phyloP scores from a whole-genome alignment of 2,797 vertebrate genomes.

The Cossypha niveicapilla region DNA sequence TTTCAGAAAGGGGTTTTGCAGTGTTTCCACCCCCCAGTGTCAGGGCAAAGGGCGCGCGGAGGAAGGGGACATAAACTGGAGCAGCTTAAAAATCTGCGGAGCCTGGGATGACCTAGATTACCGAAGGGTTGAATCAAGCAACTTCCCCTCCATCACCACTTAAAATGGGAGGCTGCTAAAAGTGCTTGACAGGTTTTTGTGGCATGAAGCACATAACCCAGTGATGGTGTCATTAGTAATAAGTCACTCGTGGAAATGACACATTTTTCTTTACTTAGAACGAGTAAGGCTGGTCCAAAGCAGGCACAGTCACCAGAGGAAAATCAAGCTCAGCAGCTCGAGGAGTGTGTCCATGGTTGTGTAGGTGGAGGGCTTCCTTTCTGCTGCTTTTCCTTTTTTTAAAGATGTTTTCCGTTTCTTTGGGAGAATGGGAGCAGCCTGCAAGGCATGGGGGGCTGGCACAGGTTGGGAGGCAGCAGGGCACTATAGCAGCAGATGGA shows the following conservation, averaged over 20 bases:
- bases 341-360: not conserved
- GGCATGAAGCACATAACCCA: constrained; percentile 64
- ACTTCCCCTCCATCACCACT: constrained; percentile 51
- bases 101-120: constrained; percentile 56
- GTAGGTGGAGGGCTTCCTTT: constrained; percentile 55
- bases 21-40: not conserved
- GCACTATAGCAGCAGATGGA: not conserved
- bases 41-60: not conserved
- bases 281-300: constrained; percentile 38
- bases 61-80: not conserved
- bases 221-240: constrained; percentile 69
- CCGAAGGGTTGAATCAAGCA: constrained; percentile 39
- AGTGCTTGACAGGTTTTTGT: constrained; percentile 65
- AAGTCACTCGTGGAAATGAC: constrained; percentile 69
- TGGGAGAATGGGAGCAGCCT: not conserved
- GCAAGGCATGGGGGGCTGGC: not conserved
- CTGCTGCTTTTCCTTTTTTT: not conserved
- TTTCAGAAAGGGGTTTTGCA: not conserved
- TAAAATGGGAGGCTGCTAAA: constrained; percentile 67
- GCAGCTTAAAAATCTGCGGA: constrained; percentile 19
- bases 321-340: constrained; percentile 35
- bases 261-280: constrained; percentile 70
- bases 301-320: constrained; percentile 36
- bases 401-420: not conserved
- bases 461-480: not conserved